phyloP scores from a whole-genome alignment of 2,113 vertebrate species.

The Callaeas wilsoni region DNA sequence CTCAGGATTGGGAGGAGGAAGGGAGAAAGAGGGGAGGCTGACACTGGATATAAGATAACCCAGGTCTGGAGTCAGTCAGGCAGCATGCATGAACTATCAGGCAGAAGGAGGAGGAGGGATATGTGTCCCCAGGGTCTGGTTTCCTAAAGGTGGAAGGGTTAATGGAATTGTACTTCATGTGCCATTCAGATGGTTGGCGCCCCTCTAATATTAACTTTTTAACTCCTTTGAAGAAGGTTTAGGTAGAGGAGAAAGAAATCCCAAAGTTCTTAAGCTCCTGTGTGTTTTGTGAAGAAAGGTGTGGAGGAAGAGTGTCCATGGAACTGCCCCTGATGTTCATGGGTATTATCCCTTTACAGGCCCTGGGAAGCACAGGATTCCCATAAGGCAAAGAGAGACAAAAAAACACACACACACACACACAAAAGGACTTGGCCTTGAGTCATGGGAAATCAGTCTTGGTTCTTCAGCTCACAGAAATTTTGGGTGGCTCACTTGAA shows the following conservation, averaged over 20 bases:
- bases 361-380: not conserved
- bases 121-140: not conserved
- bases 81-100: not conserved
- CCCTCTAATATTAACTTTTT: not conserved
- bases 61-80: not conserved
- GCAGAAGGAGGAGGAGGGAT: not conserved
- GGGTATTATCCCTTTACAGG: not conserved
- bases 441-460: not conserved
- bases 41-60: fast-evolving
- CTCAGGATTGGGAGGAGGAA: not conserved
- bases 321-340: not conserved
- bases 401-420: fast-evolving
- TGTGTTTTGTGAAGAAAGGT: not conserved
- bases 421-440: not conserved
- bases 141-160: not conserved
- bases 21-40: not conserved
- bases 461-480: not conserved
- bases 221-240: not conserved
- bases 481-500: not conserved
- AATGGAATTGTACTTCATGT: not conserved
- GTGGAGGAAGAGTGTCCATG: not conserved
- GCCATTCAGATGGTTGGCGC: not conserved
- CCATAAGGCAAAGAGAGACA: not conserved
- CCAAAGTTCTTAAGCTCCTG: not conserved
- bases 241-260: not conserved